Conservation (phyloP, 2,888 invertebrate species). For the Heliconius ethilla region DNA sequence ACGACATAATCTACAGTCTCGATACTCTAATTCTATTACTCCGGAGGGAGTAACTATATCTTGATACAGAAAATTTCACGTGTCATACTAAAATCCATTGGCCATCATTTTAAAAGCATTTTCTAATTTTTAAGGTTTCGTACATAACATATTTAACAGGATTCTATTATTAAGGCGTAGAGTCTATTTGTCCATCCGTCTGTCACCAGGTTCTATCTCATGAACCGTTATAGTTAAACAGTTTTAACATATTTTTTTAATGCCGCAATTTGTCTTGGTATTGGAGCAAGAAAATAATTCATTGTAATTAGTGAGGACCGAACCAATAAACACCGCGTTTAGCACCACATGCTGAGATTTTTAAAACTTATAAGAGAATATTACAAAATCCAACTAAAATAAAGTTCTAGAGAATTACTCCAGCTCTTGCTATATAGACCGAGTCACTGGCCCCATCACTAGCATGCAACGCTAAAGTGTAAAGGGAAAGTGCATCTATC, state of each 20-base stretch:
- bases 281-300: background rate
- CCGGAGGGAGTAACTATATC: conserved; percentile 17
- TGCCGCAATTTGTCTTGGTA: background rate
- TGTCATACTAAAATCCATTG: conserved; percentile 8
- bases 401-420: background rate
- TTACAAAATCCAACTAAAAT: conserved; percentile 10
- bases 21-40: background rate
- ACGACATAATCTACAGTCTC: background rate
- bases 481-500: conserved; percentile 38
- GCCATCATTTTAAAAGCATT: conserved; percentile 26
- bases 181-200: no score
- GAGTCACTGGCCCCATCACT: conserved; percentile 70
- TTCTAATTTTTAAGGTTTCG: background rate
- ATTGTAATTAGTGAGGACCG: background rate
- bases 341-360: background rate
- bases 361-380: background rate
- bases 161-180: no score
- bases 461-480: conserved; percentile 46
- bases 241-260: background rate
- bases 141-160: no score
- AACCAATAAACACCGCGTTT: background rate
- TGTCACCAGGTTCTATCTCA: no score
- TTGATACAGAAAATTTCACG: conserved; percentile 9
- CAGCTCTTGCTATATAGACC: conserved; percentile 40
- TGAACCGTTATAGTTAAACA: no score